These are phyloP conservation scores for Dicaeum eximium DNA, from an alignment of 2,113 vertebrate species.

Conservation along the genomic window DNA sequence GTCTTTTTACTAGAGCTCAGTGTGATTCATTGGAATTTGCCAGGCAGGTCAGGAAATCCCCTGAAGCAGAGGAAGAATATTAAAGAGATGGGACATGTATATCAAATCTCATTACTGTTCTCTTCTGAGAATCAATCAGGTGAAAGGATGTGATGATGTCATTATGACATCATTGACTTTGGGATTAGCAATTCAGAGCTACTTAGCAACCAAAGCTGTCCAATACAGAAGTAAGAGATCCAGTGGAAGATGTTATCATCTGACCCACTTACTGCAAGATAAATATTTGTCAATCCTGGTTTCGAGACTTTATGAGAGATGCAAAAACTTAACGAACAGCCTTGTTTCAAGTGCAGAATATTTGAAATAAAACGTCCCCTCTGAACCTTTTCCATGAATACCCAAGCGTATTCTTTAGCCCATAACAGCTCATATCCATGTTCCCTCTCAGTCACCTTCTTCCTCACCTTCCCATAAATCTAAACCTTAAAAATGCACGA, in stretches of 20 bases:
- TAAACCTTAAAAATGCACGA: not conserved
- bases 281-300: not conserved
- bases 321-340: not conserved
- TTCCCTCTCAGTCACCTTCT: not conserved
- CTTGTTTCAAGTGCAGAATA: not conserved
- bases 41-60: slow-evolving; percentile 66
- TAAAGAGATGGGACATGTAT: slow-evolving; percentile 66
- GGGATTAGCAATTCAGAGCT: slow-evolving; percentile 63
- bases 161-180: slow-evolving; percentile 64
- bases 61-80: slow-evolving; percentile 62
- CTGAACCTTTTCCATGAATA: not conserved
- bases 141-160: slow-evolving; percentile 58
- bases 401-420: not conserved
- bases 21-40: slow-evolving; percentile 56
- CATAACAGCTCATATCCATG: rapidly evolving
- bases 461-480: not conserved
- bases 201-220: slow-evolving; percentile 50
- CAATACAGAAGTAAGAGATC: slow-evolving; percentile 12
- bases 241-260: slow-evolving; percentile 25
- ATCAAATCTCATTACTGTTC: slow-evolving; percentile 70
- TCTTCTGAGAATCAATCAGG: slow-evolving; percentile 59
- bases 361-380: not conserved
- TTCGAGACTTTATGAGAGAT: not conserved
- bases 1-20: slow-evolving; percentile 50
- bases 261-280: slow-evolving; percentile 23